Conservation (phyloP, 1,140 invertebrate genomes). For the Euwallacea fornicatus region DNA sequence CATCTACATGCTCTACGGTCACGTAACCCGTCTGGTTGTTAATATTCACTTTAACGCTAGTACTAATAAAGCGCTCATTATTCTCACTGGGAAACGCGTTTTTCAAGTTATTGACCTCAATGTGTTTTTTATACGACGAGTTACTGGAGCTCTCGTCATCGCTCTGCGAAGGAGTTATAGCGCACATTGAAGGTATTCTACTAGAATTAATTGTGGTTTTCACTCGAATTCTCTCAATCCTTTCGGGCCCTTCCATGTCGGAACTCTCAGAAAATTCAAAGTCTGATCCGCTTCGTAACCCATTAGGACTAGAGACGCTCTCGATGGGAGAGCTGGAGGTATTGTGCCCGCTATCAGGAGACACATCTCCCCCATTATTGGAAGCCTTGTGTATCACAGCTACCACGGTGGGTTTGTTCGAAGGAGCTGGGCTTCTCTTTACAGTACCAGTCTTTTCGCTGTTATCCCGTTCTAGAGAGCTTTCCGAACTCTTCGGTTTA, state of each 20-base stretch:
- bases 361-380: conserved; percentile 67
- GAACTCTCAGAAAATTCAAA: conserved; percentile 79
- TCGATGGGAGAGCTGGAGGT: conserved; percentile 79
- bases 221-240: conserved; percentile 79
- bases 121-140: conserved; percentile 39
- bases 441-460: conserved; percentile 60
- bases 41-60: conserved; percentile 53
- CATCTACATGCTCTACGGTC: conserved; percentile 54
- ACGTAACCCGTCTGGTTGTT: conserved; percentile 60
- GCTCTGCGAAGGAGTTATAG: conserved; percentile 84
- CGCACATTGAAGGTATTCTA: conserved; percentile 89
- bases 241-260: conserved; percentile 79
- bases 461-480: conserved; percentile 62
- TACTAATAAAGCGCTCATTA: conserved; percentile 38
- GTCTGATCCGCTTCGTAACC: conserved; percentile 70
- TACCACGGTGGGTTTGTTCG: conserved; percentile 56
- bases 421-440: conserved; percentile 58
- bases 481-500: conserved; percentile 51
- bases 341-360: conserved; percentile 78
- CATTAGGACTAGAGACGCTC: conserved; percentile 67
- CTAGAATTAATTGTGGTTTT: conserved; percentile 86
- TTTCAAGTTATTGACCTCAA: conserved; percentile 36
- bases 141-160: conserved; percentile 72
- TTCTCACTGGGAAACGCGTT: conserved; percentile 36
- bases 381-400: conserved; percentile 64